Conservation (phyloP, 2,888 invertebrate genomes). For the Ennomos quercinarius region DNA sequence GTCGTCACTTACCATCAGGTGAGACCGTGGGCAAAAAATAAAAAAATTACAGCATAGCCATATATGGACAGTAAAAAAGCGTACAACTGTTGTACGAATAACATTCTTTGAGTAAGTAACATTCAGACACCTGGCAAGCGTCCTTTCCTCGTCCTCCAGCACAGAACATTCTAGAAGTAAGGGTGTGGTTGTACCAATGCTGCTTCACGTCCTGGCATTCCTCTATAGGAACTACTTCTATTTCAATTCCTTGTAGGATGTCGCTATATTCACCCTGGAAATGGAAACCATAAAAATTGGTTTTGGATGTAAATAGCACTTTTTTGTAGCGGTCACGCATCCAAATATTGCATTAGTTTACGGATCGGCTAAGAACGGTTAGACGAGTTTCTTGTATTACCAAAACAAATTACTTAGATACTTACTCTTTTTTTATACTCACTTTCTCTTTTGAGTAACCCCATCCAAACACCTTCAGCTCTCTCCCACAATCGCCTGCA, state of each 20-base stretch:
- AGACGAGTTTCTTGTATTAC: no score
- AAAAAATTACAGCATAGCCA: no score
- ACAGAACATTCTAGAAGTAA: constrained; percentile 71
- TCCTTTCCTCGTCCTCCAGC: constrained; percentile 60
- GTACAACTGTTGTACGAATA: no score
- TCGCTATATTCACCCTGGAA: constrained; percentile 61
- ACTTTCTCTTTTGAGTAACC: constrained; percentile 66
- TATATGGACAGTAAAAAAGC: no score
- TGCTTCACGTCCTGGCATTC: constrained; percentile 55
- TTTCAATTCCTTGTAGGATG: constrained; percentile 52
- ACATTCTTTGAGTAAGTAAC: no score
- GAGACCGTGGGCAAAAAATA: no score
- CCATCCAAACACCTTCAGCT: constrained; percentile 65
- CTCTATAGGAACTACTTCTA: constrained; percentile 46
- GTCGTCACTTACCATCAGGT: no score
- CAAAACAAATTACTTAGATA: no score
- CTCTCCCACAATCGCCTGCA: constrained; percentile 42
- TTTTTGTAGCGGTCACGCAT: no score
- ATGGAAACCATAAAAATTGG: background rate
- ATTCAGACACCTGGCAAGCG: constrained; percentile 58
- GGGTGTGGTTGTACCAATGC: constrained; percentile 60
- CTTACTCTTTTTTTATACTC: constrained; percentile 20
- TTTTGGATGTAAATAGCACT: no score
- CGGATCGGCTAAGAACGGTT: no score
- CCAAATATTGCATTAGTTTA: no score